A percentile compares a stretch with the other conserved stretches of the same genome.
Conservation (phyloP, 1,140 invertebrate species). For the Brachionus rotundiformis region DNA sequence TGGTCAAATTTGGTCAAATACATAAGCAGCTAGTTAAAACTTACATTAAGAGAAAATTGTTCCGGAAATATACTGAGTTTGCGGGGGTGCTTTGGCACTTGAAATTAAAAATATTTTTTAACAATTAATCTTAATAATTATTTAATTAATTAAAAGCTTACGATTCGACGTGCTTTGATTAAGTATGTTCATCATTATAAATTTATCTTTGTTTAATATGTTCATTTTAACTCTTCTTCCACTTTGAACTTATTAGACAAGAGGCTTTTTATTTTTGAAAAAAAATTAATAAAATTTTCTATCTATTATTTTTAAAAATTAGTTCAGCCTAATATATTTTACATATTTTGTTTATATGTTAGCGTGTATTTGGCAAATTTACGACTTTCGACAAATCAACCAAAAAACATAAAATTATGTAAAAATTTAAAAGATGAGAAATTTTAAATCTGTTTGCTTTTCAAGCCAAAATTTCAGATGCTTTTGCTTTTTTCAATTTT, state of each 20-base stretch:
- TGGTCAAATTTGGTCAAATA: neutral
- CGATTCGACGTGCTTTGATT: slow-evolving; percentile 6
- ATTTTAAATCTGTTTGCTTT: slow-evolving; percentile 26
- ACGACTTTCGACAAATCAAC: slow-evolving; percentile 4
- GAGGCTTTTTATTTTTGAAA: neutral
- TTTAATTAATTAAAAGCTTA: neutral
- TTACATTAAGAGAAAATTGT: slow-evolving; percentile 16
- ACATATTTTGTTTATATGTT: neutral
- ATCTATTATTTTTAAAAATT: neutral
- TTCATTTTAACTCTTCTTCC: neutral
- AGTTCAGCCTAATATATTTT: neutral
- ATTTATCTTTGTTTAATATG: slow-evolving; percentile 42
- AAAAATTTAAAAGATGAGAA: slow-evolving; percentile 25
- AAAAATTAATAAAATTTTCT: neutral
- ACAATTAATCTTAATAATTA: too few species aligned
- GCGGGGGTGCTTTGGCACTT: neutral
- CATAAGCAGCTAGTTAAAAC: too few species aligned
- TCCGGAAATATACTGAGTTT: slow-evolving; percentile 16
- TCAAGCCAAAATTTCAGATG: neutral
- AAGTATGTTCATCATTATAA: slow-evolving; percentile 34
- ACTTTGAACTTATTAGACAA: neutral
- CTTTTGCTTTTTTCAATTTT: neutral
- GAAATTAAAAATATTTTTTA: neutral
- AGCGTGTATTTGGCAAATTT: neutral
- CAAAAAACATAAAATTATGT: slow-evolving; percentile 27